Evolutionary conservation across 2,888 invertebrate genomes (phyloP).

Genomic region (Orthosia gothica): DNA sequence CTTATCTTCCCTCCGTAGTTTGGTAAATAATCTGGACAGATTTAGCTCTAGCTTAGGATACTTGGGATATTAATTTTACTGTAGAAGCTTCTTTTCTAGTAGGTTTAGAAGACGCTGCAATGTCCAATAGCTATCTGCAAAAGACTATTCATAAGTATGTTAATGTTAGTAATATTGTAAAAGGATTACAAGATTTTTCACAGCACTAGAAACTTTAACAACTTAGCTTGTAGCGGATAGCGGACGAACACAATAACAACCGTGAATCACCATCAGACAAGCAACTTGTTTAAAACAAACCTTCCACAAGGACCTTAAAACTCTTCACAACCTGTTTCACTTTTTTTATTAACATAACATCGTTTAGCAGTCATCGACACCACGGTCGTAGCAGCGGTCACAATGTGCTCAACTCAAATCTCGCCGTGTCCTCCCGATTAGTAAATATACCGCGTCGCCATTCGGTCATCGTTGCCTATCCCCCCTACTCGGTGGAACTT

Average conservation of each 20-base stretch:
- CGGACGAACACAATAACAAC: neutral
- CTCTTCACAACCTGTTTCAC: slow-evolving; percentile 21
- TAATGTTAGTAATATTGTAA: neutral
- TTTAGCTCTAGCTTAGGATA: no score
- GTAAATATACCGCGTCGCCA: slow-evolving; percentile 42
- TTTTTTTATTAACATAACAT: slow-evolving; percentile 13
- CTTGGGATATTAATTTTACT: no score
- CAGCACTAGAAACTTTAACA: neutral
- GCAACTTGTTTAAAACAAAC: neutral
- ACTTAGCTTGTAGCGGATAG: neutral
- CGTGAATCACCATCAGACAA: slow-evolving; percentile 10
- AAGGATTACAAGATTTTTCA: neutral
- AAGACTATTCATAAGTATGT: neutral
- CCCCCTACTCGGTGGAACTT: slow-evolving; percentile 50
- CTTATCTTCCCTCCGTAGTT: no score
- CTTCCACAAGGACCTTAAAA: neutral
- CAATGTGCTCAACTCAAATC: slow-evolving; percentile 11
- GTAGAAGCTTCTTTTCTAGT: no score
- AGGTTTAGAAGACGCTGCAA: neutral
- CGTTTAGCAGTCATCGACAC: slow-evolving; percentile 6
- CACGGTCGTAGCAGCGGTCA: slow-evolving; percentile 14
- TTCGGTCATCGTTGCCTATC: slow-evolving; percentile 48
- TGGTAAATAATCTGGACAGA: no score
- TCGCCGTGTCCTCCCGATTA: slow-evolving; percentile 14
- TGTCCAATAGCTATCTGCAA: neutral